Percentiles rank a stretch among this genome's conserved stretches.
Conservation (phyloP, 2,797 vertebrate species). For the Ctenopoma kingsleyae region DNA sequence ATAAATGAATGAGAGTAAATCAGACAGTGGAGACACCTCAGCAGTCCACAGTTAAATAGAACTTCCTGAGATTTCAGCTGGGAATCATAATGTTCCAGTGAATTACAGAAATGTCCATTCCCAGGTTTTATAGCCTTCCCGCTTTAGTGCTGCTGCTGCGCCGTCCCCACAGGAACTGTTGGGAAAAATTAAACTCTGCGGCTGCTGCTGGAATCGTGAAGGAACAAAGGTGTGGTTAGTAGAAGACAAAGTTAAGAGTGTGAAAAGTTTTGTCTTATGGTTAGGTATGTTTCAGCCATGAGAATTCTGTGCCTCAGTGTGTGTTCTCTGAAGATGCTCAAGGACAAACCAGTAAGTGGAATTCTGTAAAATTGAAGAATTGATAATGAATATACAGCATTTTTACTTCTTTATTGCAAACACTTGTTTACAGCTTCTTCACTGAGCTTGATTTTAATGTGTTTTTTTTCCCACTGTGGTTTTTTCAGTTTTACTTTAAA, state of each 20-base stretch:
- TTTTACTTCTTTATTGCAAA: neutral
- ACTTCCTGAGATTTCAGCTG: conserved; percentile 39
- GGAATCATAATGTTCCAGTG: conserved; percentile 65
- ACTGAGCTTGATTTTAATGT: neutral
- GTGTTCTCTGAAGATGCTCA: too few relatives aligned
- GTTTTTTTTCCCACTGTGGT: neutral
- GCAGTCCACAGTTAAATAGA: conserved; percentile 35
- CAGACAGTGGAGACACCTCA: conserved; percentile 20
- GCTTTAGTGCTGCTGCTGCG: conserved; percentile 46
- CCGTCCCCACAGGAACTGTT: conserved; percentile 58
- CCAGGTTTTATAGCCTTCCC: conserved; percentile 49
- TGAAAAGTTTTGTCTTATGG: neutral
- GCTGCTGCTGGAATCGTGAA: conserved; percentile 22
- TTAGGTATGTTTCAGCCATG: too few relatives aligned
- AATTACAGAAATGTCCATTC: conserved; percentile 69
- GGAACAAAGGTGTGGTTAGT: neutral
- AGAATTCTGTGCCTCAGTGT: too few relatives aligned
- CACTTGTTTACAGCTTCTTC: neutral
- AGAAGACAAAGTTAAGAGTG: conserved; percentile 6
- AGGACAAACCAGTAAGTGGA: too few relatives aligned
- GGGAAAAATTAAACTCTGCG: conserved; percentile 40
- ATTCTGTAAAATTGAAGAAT: neutral
- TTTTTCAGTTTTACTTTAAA: conserved; percentile 22
- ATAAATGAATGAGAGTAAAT: conserved; percentile 47
- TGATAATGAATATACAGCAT: neutral